A percentile compares a stretch with the other conserved stretches of the same genome.
Conservation (phyloP, 2,888 invertebrate species). For the Dicyrtoma fusca region DNA sequence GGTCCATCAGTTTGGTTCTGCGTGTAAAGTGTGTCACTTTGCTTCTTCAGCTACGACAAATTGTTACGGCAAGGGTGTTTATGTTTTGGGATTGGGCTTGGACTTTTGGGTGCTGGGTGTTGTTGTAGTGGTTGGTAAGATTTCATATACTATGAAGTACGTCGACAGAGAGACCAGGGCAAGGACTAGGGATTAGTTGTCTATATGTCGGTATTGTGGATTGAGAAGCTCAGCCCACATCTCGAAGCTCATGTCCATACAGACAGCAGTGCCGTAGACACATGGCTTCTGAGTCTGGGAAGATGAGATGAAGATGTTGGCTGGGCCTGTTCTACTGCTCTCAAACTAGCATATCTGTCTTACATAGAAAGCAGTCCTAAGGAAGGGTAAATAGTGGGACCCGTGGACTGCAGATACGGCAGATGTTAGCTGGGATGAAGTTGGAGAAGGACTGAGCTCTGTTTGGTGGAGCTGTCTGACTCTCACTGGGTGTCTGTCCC, state of each 20-base stretch:
- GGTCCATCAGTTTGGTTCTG: no score
- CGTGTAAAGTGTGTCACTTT: no score
- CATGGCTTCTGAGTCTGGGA: no score
- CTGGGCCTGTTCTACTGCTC: no score
- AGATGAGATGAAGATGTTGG: no score
- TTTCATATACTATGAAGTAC: no score
- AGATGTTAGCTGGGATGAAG: background rate
- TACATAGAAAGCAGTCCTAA: no score
- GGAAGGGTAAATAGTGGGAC: no score
- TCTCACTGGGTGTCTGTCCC: background rate
- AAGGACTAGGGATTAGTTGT: background rate
- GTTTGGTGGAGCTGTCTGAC: no score
- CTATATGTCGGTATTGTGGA: background rate
- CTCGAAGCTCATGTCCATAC: slow-evolving; percentile 6
- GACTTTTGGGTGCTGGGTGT: background rate
- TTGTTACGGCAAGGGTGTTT: background rate
- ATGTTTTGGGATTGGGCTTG: no score
- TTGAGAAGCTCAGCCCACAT: slow-evolving; percentile 18
- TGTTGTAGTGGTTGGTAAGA: background rate
- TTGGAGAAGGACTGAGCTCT: slow-evolving; percentile 1
- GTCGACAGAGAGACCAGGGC: no score
- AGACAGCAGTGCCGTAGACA: slow-evolving; percentile 5
- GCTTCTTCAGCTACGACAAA: background rate
- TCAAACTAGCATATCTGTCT: no score
- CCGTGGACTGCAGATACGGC: background rate